Base-by-base conservation (phyloP, 2,888 invertebrate genomes). In the Lasioglossum malachurum region DNA sequence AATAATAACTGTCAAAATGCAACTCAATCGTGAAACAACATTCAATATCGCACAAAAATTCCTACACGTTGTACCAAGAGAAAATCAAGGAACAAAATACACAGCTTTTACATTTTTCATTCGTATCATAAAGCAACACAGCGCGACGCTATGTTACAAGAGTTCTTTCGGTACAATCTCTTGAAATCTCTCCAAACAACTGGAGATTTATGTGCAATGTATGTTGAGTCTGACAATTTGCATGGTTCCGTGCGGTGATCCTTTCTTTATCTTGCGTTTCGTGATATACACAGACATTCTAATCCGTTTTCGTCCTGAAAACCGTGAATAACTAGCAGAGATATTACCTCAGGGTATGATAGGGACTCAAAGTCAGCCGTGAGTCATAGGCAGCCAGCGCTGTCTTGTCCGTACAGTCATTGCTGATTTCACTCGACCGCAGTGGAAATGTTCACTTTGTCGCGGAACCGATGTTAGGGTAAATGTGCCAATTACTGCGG, bases 311-410 rank as follows among this genome's bases (percentile, higher is more conserved):
- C 71, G 60, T 75, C 27, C 0, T 27, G 27, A 76, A 46, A 49
- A 41, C 38, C 35, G n/a, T 38, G 38, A 69, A 38, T 69, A 38
- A 38, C 38, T 19, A 14, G 31, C 23, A 64, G 69, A 80, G 53
- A 53, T 80, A 75, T 82, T 78, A 75, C 72, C 46, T 38, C 19
- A 31, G 53, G 72, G 49, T 72, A 77, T 41, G 79, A 83, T 82
- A 82, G 72, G 86, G 86, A 64, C 82, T 78, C 75, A 12, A 83
- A 46, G 41, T 64, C 64, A 64, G 72, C n/a, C 76, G 41, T 89
- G 89, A 89, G 74, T 89, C 89, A 89, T 78, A 41, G 79, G 80
- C 44, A 69, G 38, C 78, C 57, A 83, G 83, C 83, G 72, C 60
- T 80, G 75, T 77, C 79, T 88, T 75, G 38, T 57, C 46, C 75